Percentiles rank a stretch among this genome's conserved stretches.
phyloP scores from a whole-genome alignment of 1,140 invertebrate genomes.

The Aphaenogaster floridana region DNA sequence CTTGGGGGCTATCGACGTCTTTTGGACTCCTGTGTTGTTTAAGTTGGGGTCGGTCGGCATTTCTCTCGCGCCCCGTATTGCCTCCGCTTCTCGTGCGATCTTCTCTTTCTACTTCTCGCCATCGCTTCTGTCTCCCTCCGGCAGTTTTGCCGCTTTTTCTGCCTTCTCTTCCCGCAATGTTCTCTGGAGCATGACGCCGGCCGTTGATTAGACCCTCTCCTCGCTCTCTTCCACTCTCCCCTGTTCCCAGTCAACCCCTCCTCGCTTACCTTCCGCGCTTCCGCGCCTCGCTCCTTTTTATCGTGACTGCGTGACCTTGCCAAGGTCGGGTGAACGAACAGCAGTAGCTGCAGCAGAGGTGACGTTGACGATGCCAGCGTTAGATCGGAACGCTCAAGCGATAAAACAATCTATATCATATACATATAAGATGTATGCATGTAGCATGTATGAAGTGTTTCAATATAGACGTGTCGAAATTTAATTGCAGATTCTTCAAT shows the following conservation, averaged over 20 bases:
- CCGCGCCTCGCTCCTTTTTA: conserved; percentile 73
- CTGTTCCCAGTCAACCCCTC: conserved; percentile 61
- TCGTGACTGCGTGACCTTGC: conserved; percentile 83
- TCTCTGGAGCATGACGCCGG: conserved; percentile 85
- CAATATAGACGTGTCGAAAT: background rate
- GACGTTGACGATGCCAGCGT: conserved; percentile 46
- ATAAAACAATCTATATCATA: conserved; percentile 24
- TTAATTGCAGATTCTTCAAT: background rate
- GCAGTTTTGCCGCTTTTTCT: conserved; percentile 60
- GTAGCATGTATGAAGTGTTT: background rate
- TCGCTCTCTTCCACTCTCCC: conserved; percentile 68
- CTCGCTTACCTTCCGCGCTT: conserved; percentile 45
- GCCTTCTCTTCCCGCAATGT: conserved; percentile 75
- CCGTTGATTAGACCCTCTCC: conserved; percentile 84
- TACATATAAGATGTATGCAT: background rate
- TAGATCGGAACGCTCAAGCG: conserved; percentile 32
- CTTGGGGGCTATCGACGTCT: conserved; percentile 26
- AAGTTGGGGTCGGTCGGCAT: conserved; percentile 19
- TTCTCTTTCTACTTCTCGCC: conserved; percentile 31
- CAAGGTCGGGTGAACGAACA: conserved; percentile 87
- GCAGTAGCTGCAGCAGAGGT: conserved; percentile 68
- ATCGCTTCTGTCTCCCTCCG: conserved; percentile 51
- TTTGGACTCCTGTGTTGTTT: background rate
- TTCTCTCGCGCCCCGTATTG: conserved; percentile 36
- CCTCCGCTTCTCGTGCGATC: conserved; percentile 46